Base-by-base conservation (phyloP, 2,888 invertebrate species). In the Coronaproctus castanopsis region DNA sequence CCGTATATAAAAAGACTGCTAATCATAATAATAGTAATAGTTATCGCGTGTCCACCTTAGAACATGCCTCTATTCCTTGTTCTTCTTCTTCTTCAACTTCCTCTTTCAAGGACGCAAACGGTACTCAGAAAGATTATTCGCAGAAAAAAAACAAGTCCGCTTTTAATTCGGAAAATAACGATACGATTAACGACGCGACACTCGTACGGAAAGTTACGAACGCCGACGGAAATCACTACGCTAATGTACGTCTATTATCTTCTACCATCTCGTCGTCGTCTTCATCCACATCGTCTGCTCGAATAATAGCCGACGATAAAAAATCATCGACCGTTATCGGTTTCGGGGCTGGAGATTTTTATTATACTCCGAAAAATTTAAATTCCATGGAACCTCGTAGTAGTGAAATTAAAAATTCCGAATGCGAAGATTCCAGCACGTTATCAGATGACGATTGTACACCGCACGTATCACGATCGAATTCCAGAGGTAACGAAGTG, bases 371-470 rank as follows among this genome's bases (percentile, higher is more conserved):
- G 19, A 52, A 54, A 2, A 58, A 62, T 19, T 5, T 14, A 36
- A 5, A 5, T 5, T 36, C 36, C 36, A 21, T 18, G 20, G 21
- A 10, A 20, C 19, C 2, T 48, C 57, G 55, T 53, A 54, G 49
- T 55, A 61, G 59, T 22, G 59, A 60, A 20, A 58, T 60, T 8
- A 63, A 61, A 19, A 57, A 56, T 8, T 62, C 63, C 18, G 65
- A 66, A 22, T 70, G 70, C 20, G 71, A 71, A 61, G 72, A 73
- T 63, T 73, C 73, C 1, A 73, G 73, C 60, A 74, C 73, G 0
- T 64, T 74, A 22, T 73, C 73, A 54, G 74, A 73, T 62, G 74
- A 75, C 59, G 74, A 75, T 65, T 73, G 72, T 52, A 74, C 74
- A 1, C 74, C 74, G 2, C 73, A 73, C 62, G 72, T 74, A 5